phyloP scores from a whole-genome alignment of 1,140 invertebrate genomes.

The Drosophila albomicans region DNA sequence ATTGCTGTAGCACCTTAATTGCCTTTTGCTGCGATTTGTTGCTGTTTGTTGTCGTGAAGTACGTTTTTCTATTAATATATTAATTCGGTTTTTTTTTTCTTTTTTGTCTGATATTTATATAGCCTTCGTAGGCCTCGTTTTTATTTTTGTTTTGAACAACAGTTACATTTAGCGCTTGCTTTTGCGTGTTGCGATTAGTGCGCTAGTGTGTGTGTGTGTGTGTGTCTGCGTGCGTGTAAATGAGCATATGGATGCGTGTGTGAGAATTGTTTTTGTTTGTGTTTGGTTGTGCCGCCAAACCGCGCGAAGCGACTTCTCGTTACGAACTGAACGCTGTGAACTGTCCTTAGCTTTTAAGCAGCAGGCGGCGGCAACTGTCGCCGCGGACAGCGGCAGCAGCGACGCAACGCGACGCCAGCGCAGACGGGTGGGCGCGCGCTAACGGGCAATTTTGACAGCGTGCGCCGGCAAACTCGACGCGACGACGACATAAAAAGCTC shows the following conservation, averaged over 20 bases:
- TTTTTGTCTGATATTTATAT: conserved; percentile 20
- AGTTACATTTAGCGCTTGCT: conserved; percentile 36
- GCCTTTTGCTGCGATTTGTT: neutral
- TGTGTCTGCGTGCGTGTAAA: neutral
- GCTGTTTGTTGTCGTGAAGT: conserved; percentile 2
- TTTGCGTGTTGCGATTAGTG: conserved; percentile 8
- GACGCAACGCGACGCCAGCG: conserved; percentile 46
- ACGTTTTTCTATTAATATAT: conserved; percentile 8
- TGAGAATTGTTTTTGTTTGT: conserved; percentile 12
- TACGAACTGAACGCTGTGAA: conserved; percentile 69
- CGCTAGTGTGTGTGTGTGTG: neutral
- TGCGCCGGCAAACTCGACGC: conserved; percentile 20
- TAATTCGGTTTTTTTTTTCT: neutral
- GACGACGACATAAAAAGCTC: conserved; percentile 40
- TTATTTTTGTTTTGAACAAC: conserved; percentile 32
- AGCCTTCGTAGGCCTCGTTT: conserved; percentile 18
- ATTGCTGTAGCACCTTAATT: conserved; percentile 22
- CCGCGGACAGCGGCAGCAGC: conserved; percentile 21
- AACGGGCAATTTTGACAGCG: conserved; percentile 33
- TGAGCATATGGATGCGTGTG: conserved; percentile 4
- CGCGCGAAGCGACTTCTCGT: conserved; percentile 71
- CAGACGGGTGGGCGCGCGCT: conserved; percentile 23
- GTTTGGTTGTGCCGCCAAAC: conserved; percentile 49
- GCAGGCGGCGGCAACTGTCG: conserved; percentile 11
- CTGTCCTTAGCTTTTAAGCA: conserved; percentile 81